Percentiles rank a stretch among this genome's conserved stretches.
Evolutionary conservation across 2,888 invertebrate genomes (phyloP).

Genomic region (Chymomyza fuscimana): DNA sequence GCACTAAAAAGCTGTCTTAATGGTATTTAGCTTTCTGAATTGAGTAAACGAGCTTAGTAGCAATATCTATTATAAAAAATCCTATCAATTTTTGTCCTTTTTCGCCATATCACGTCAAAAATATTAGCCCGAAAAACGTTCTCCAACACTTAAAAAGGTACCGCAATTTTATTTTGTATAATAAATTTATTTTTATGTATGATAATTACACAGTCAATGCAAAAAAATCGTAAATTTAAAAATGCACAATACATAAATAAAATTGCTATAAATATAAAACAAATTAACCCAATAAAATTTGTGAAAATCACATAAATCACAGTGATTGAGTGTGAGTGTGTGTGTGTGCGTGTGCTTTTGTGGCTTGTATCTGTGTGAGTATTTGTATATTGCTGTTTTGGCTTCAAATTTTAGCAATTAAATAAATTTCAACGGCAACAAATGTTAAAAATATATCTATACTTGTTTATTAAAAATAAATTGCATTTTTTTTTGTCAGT

Average conservation of each 20-base stretch:
- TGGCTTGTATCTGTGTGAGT: background rate
- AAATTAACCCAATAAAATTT: conserved; percentile 66
- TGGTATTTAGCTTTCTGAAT: no score
- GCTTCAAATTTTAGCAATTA: conserved; percentile 59
- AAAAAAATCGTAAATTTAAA: background rate
- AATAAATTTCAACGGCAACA: conserved; percentile 54
- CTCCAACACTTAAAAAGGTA: background rate
- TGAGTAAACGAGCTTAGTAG: no score
- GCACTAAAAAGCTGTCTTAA: no score
- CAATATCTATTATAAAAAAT: no score
- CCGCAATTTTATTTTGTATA: conserved; percentile 1
- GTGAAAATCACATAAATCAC: conserved; percentile 61
- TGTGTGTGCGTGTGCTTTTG: background rate
- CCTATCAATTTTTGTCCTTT: no score
- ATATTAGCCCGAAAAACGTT: background rate
- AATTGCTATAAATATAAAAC: conserved; percentile 53
- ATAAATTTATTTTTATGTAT: background rate
- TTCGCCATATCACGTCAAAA: no score
- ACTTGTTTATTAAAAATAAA: background rate
- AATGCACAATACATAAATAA: conserved; percentile 24
- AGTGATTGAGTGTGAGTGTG: conserved; percentile 2
- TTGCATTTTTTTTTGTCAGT: background rate
- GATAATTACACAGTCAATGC: background rate
- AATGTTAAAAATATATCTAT: background rate
- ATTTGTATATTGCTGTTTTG: conserved; percentile 25